A percentile compares a stretch with the other conserved stretches of the same genome.
Evolutionary conservation across 2,797 vertebrate genomes (phyloP).

Genomic region (Sebastes taczanowskii): DNA sequence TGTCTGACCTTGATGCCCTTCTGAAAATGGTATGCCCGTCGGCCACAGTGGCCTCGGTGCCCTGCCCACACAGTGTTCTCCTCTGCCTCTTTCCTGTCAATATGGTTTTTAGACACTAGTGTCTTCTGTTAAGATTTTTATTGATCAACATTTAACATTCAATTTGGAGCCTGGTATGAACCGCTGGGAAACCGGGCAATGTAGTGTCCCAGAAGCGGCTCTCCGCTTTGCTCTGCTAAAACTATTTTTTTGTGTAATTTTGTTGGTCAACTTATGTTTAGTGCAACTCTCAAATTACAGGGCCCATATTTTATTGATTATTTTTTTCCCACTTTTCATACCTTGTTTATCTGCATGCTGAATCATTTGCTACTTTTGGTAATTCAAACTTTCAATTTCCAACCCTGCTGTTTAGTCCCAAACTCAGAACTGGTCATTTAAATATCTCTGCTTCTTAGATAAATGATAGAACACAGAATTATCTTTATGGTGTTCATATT

Average conservation of each 20-base stretch:
- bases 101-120: neutral
- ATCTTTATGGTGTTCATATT: neutral
- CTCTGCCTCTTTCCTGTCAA: neutral
- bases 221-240: neutral
- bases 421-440: neutral
- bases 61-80: neutral
- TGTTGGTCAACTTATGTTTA: neutral
- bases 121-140: neutral
- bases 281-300: neutral
- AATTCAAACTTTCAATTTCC: neutral
- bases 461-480: neutral
- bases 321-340: neutral
- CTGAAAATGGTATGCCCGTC: no score
- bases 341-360: neutral
- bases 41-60: neutral
- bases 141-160: neutral
- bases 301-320: neutral
- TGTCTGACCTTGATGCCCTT: no score
- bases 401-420: neutral
- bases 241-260: neutral
- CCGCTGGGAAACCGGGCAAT: neutral
- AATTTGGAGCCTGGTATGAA: neutral
- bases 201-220: neutral
- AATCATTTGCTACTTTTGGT: neutral
- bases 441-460: neutral